Conservation (phyloP, 2,113 vertebrate genomes). For the Phalacrocorax aristotelis region DNA sequence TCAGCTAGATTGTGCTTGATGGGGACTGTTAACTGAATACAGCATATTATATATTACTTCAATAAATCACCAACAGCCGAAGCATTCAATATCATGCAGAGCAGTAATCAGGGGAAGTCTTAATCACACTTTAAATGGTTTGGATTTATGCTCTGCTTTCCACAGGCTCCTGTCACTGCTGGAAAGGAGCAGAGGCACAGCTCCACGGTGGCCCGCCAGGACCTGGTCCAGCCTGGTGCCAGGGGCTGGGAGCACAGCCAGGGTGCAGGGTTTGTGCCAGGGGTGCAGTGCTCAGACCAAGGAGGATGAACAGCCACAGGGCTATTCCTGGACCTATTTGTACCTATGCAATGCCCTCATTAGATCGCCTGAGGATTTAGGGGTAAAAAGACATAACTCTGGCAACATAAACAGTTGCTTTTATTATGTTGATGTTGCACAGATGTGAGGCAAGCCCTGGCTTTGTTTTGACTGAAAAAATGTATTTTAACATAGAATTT, state of each 20-base stretch:
- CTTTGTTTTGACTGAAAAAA: not conserved
- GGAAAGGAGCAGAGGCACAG: not conserved
- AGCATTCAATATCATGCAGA: conserved; percentile 53
- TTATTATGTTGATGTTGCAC: not conserved
- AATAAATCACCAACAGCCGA: conserved; percentile 29
- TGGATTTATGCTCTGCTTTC: conserved; percentile 55
- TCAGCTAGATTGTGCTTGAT: conserved; percentile 42
- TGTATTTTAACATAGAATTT: not conserved
- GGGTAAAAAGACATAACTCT: not conserved
- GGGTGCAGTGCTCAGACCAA: not conserved
- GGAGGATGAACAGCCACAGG: rapidly evolving
- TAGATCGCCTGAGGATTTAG: not conserved
- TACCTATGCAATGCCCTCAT: not conserved
- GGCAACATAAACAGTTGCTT: not conserved
- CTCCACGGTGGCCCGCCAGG: not conserved
- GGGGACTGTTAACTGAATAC: conserved; percentile 44
- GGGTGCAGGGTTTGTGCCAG: not conserved
- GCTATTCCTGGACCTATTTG: not conserved
- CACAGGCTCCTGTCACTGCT: not conserved
- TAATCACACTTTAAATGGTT: conserved; percentile 62
- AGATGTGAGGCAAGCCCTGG: not conserved
- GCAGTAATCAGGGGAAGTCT: conserved; percentile 61
- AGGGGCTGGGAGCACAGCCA: not conserved
- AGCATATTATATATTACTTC: conserved; percentile 53
- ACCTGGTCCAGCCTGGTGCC: not conserved